phyloP scores from a whole-genome alignment of 2,888 invertebrate genomes.

The Aquatica leii region DNA sequence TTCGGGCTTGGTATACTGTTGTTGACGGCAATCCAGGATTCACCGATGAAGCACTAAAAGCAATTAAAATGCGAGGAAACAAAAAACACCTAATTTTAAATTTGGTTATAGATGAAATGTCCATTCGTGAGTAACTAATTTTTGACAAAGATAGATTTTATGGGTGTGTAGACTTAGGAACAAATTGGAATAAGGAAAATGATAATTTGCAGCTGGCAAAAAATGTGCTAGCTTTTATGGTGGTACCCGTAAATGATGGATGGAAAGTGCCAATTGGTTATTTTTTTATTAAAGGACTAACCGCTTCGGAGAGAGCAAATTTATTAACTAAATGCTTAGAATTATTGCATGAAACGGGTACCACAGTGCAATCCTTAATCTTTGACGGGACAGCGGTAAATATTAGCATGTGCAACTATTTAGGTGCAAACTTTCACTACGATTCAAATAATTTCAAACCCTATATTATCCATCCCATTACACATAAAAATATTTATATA shows the following conservation, averaged over 20 bases:
- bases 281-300: slow-evolving; percentile 45
- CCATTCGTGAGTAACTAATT: slow-evolving; percentile 44
- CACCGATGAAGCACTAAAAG: slow-evolving; percentile 41
- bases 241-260: slow-evolving; percentile 40
- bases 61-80: slow-evolving; percentile 23
- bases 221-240: slow-evolving; percentile 47
- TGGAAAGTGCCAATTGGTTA: slow-evolving; percentile 50
- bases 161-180: slow-evolving; percentile 40
- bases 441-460: slow-evolving; percentile 27
- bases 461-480: slow-evolving; percentile 37
- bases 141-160: slow-evolving; percentile 48
- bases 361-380: slow-evolving; percentile 41
- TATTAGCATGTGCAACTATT: slow-evolving; percentile 32
- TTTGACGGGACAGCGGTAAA: slow-evolving; percentile 48
- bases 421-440: slow-evolving; percentile 27
- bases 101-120: slow-evolving; percentile 48
- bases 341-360: slow-evolving; percentile 41
- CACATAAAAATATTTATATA: slow-evolving; percentile 11
- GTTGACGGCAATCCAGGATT: slow-evolving; percentile 24
- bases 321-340: slow-evolving; percentile 40
- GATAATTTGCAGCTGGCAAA: slow-evolving; percentile 41
- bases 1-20: slow-evolving; percentile 37
- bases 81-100: slow-evolving; percentile 33
- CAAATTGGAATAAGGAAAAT: slow-evolving; percentile 30
- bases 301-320: slow-evolving; percentile 41